phyloP scores from a whole-genome alignment of 2,797 vertebrate genomes.

The Phrynocephalus vlangalii region DNA sequence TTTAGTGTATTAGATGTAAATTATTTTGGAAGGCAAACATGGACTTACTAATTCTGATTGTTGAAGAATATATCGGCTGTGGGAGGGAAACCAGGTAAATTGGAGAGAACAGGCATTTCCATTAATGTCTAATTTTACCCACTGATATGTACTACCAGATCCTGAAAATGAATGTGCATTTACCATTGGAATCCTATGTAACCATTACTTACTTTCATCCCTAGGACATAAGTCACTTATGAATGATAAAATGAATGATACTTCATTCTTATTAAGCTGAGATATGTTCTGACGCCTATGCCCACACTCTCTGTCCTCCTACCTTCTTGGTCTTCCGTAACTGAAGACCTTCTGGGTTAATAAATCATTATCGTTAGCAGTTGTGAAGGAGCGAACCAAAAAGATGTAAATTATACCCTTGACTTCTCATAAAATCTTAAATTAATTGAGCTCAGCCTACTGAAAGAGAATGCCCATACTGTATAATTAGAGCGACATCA shows the following conservation, averaged over 20 bases:
- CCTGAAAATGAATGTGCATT: neutral
- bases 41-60: neutral
- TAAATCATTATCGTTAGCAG: neutral
- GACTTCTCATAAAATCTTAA: no score
- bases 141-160: neutral
- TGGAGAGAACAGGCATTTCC: neutral
- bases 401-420: no score
- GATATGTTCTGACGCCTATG: neutral
- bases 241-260: no score
- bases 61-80: neutral
- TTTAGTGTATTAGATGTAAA: no score
- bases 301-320: neutral
- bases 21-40: neutral
- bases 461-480: no score
- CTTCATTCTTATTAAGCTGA: neutral
- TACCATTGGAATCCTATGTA: neutral
- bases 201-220: neutral
- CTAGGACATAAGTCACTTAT: neutral
- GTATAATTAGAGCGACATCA: no score
- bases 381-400: neutral
- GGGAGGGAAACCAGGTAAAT: neutral
- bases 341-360: neutral
- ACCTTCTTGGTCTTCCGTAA: neutral
- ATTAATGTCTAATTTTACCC: neutral
- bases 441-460: no score